Evolutionary conservation across 2,888 invertebrate genomes (phyloP).

Genomic region (Notodonta ziczac): DNA sequence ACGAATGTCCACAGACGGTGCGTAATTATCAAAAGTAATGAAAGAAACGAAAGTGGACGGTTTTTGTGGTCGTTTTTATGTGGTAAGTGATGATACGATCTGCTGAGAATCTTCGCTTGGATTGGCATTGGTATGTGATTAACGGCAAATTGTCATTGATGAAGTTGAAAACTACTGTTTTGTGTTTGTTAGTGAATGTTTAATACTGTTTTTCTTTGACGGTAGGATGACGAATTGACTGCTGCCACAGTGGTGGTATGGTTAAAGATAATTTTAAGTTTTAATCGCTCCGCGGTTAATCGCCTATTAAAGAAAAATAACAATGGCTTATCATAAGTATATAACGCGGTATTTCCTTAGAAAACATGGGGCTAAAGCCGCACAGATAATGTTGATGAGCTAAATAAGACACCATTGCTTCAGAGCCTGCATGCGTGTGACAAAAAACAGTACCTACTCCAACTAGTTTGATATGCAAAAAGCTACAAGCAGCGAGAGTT

Average conservation of each 20-base stretch:
- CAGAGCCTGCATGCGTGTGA: background rate
- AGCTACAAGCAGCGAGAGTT: background rate
- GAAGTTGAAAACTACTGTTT: background rate
- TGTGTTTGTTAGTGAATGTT: background rate
- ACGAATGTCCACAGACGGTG: slow-evolving; percentile 2
- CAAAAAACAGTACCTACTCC: background rate
- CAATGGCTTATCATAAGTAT: too few relatives aligned
- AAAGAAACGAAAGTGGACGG: slow-evolving; percentile 4
- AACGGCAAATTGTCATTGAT: background rate
- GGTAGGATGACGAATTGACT: background rate
- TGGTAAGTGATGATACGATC: background rate
- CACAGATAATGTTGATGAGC: too few relatives aligned
- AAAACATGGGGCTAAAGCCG: too few relatives aligned
- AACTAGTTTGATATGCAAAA: slow-evolving; percentile 4
- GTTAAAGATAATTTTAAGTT: too few relatives aligned
- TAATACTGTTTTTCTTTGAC: too few relatives aligned
- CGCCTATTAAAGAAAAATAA: too few relatives aligned
- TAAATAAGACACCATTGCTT: too few relatives aligned
- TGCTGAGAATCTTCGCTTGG: background rate
- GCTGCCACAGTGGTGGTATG: background rate
- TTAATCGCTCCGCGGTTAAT: too few relatives aligned
- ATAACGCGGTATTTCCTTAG: too few relatives aligned
- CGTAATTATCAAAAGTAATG: slow-evolving; percentile 9
- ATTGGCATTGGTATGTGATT: background rate
- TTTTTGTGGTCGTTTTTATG: background rate